Conservation (phyloP, 2,888 invertebrate genomes). For the Chrysodeixis includens region DNA sequence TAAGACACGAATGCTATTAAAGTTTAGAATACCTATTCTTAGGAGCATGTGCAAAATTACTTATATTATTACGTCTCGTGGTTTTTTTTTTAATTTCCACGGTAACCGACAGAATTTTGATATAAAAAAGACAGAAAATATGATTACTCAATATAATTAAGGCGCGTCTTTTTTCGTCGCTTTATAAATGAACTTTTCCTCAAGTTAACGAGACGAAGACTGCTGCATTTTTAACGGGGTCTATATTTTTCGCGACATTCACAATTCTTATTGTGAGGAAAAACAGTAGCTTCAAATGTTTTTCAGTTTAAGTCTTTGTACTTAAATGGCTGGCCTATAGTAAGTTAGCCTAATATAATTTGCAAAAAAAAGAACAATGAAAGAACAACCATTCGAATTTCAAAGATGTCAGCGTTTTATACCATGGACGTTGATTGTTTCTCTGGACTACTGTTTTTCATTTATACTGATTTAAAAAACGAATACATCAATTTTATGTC, state of each 20-base stretch:
- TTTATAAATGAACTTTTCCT: too few species aligned
- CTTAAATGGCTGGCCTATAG: not conserved
- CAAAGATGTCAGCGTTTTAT: not conserved
- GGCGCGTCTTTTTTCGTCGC: not conserved
- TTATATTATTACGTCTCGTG: not conserved
- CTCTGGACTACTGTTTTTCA: too few species aligned
- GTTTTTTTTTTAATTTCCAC: not conserved
- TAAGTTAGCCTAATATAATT: not conserved
- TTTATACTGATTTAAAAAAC: too few species aligned
- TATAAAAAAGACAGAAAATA: too few species aligned
- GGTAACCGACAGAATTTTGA: too few species aligned
- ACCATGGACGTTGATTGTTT: too few species aligned
- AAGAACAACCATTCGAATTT: not conserved
- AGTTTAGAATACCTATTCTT: not conserved
- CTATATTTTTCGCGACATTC: not conserved
- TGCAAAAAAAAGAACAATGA: not conserved
- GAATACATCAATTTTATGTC: too few species aligned
- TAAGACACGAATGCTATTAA: not conserved
- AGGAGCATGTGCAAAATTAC: too few species aligned
- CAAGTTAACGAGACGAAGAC: not conserved
- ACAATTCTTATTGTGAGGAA: not conserved
- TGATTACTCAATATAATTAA: not conserved
- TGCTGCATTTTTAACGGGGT: not conserved
- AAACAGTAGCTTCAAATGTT: not conserved
- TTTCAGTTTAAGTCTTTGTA: slow-evolving; percentile 1